Conservation (phyloP, 2,888 invertebrate species). For the Luperina nickerlii region DNA sequence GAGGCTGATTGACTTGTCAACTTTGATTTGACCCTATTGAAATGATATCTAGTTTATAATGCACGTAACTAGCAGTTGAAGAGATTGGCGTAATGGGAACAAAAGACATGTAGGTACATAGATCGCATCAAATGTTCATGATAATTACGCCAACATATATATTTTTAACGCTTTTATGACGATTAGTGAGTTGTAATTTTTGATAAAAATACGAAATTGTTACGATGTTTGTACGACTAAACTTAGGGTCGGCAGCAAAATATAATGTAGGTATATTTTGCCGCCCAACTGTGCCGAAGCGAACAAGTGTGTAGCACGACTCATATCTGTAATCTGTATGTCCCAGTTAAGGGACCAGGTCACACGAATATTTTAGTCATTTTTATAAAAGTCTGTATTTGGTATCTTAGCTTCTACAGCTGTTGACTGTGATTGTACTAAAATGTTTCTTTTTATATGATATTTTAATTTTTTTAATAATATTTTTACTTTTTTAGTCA, state of each 20-base stretch:
- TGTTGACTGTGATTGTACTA: slow-evolving; percentile 56
- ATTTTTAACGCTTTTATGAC: slow-evolving; percentile 27
- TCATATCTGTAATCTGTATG: neutral
- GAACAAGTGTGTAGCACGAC: neutral
- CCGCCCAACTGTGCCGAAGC: neutral
- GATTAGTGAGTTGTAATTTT: neutral
- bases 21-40: slow-evolving; percentile 22
- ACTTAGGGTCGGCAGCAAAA: neutral
- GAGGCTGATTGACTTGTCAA: slow-evolving; percentile 58
- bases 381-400: slow-evolving; percentile 29
- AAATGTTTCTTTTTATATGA: slow-evolving; percentile 12
- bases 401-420: slow-evolving; percentile 13
- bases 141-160: slow-evolving; percentile 20
- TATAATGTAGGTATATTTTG: neutral
- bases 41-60: slow-evolving; percentile 11
- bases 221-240: slow-evolving; percentile 14
- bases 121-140: slow-evolving; percentile 2
- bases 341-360: neutral
- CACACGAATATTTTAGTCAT: slow-evolving; percentile 25
- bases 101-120: neutral
- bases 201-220: slow-evolving; percentile 4
- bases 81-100: slow-evolving; percentile 3
- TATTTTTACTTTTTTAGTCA: slow-evolving; percentile 14
- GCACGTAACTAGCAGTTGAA: slow-evolving; percentile 13
- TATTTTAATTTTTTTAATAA: slow-evolving; percentile 1